Evolutionary conservation across 1,140 invertebrate species (phyloP), one percentile per base, ranked within the genome.

Genomic region (Drosophila hydei): DNA sequence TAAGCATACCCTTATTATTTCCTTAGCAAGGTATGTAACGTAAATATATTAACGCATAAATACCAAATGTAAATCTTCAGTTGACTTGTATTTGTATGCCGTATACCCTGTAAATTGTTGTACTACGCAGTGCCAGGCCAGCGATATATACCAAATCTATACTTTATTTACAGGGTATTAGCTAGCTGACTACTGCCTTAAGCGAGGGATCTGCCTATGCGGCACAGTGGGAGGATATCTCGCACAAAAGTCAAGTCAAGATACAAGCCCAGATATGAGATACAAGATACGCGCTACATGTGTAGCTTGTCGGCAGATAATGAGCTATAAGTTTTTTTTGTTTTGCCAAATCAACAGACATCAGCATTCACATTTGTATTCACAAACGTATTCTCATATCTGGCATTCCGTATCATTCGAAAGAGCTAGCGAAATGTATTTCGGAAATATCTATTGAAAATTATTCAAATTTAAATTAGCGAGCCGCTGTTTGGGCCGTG

Each of bases 381-480:
- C 38, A 42, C 14, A 42, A 7, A 42, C 14, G 14, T 16, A 42
- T 42, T 16, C 4, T 21, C 6, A 11, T 21, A 0, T 18, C 2
- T 48, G 30, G 12, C 12, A 50, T 16, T 8, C 47, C 5, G 5
- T 4, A 56, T 18, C 30, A 51, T 33, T 36, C 12, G 30, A 36
- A 19, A 48, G n/a, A n/a, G n/a, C n/a, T n/a, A 56, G 23, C 19
- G 14, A 45, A 54, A 60, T 48, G 30, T 6, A 36, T 48, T 51
- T n/a, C 21, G 19, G 18, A 40, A 50, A 40, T 54, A 12, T 30
- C 63, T 56, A 52, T 67, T 62, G 36, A 51, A 59, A 55, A 69
- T 87, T 85, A 85, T 85, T 85, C 71, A 85, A 85, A 87, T 87
- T 87, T 72, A 59, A 84, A 87, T 87, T 87, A 87, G 76, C 77